These are phyloP conservation scores for Dastarcus helophoroides DNA, from an alignment of 2,888 invertebrate genomes.

Conservation along the genomic window DNA sequence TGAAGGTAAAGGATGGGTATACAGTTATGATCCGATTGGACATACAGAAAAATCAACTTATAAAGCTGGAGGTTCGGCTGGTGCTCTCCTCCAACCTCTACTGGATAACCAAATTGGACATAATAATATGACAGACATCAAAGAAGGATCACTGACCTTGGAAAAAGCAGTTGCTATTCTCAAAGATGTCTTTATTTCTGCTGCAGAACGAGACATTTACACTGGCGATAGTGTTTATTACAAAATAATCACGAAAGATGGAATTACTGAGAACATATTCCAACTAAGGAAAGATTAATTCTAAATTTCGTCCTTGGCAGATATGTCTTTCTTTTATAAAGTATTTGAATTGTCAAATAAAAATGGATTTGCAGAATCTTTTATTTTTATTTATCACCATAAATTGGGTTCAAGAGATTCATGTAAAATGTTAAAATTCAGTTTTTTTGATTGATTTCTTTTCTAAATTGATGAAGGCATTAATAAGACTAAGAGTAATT, in stretches of 20 bases:
- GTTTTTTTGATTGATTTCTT: too few species aligned
- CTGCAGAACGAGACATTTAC: conserved; percentile 95
- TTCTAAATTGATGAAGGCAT: too few species aligned
- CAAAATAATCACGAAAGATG: conserved; percentile 79
- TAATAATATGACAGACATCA: conserved; percentile 71
- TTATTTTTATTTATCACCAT: too few species aligned
- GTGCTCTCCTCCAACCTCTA: conserved; percentile 82
- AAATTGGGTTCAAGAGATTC: too few species aligned
- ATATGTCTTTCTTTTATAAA: neutral
- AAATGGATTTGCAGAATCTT: too few species aligned
- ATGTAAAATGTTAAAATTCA: too few species aligned
- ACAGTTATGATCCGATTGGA: conserved; percentile 95
- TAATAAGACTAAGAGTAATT: too few species aligned
- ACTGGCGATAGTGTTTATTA: conserved; percentile 88
- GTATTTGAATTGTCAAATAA: too few species aligned
- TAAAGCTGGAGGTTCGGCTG: conserved; percentile 85
- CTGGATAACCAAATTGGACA: conserved; percentile 92
- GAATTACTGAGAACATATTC: conserved; percentile 61
- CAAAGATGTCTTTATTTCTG: conserved; percentile 94
- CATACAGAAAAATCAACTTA: conserved; percentile 79
- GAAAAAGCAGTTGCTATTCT: conserved; percentile 77
- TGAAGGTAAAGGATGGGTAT: conserved; percentile 89
- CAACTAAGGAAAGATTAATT: conserved; percentile 78
- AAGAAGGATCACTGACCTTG: conserved; percentile 50
- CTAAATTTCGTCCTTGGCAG: conserved; percentile 6